phyloP scores from a whole-genome alignment of 2,888 invertebrate species.

The Antitype chi region DNA sequence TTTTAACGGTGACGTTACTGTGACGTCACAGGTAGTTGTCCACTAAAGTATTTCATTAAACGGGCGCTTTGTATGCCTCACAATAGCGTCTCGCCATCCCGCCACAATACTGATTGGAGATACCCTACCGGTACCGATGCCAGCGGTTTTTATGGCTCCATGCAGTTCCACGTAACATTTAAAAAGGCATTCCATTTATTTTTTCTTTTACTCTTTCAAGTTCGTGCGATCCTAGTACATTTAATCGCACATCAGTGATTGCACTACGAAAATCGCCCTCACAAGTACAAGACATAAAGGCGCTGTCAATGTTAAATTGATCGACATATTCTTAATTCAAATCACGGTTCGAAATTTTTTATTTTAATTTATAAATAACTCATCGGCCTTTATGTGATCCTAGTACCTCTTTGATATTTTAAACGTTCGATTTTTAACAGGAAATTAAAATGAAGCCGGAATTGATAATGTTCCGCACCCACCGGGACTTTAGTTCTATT shows the following conservation, averaged over 20 bases:
- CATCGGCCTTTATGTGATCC: slow-evolving; percentile 26
- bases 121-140: slow-evolving; percentile 35
- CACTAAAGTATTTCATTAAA: slow-evolving; percentile 65
- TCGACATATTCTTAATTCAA: slow-evolving; percentile 10
- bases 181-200: slow-evolving; percentile 16
- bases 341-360: neutral
- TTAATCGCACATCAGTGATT: neutral
- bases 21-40: slow-evolving; percentile 41
- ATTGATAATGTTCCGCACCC: slow-evolving; percentile 30
- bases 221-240: slow-evolving; percentile 30
- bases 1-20: neutral
- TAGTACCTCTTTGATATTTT: slow-evolving; percentile 23
- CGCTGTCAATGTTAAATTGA: neutral
- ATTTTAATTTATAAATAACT: slow-evolving; percentile 1
- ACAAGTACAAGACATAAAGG: neutral
- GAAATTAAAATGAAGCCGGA: slow-evolving; percentile 47
- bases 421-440: slow-evolving; percentile 24
- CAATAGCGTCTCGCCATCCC: slow-evolving; percentile 46
- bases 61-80: slow-evolving; percentile 52
- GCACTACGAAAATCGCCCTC: neutral
- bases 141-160: slow-evolving; percentile 43
- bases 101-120: slow-evolving; percentile 60
- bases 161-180: slow-evolving; percentile 28
- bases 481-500: slow-evolving; percentile 5
- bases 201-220: slow-evolving; percentile 15